Percentiles rank a stretch among this genome's conserved stretches.
Conservation (phyloP, 2,113 vertebrate genomes). For the Notarius lentiginosus region DNA sequence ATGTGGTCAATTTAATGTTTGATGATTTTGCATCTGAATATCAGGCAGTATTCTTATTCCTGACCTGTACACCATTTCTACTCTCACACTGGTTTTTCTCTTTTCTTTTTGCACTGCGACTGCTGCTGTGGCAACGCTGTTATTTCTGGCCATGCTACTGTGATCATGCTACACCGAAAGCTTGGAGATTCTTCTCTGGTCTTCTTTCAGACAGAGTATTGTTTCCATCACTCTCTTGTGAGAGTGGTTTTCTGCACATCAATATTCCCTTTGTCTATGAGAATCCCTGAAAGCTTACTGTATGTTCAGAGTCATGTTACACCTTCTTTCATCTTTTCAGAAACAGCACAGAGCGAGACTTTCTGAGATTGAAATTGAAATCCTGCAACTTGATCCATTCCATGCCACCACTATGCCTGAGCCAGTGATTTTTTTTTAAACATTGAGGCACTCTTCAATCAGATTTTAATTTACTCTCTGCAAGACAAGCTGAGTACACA, state of each 20-base stretch:
- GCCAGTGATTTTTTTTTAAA: neutral
- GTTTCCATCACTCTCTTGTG: neutral
- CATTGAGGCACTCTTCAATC: neutral
- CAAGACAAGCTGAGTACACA: neutral
- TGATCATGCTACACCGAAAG: neutral
- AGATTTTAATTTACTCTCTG: neutral
- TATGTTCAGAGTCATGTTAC: neutral
- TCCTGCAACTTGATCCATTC: neutral
- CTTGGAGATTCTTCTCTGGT: neutral
- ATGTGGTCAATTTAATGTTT: neutral
- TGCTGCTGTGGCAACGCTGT: neutral
- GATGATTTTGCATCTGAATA: neutral
- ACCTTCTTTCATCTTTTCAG: conserved; percentile 15
- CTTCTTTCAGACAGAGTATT: neutral
- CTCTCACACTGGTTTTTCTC: neutral
- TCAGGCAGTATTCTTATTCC: neutral
- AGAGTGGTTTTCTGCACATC: conserved; percentile 20
- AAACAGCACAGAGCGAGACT: neutral
- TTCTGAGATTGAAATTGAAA: conserved; percentile 16
- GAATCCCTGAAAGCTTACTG: conserved; percentile 6
- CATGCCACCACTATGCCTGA: neutral
- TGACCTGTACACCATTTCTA: neutral
- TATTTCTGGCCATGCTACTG: neutral
- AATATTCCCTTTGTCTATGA: conserved; percentile 2
- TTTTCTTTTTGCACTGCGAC: neutral